These are phyloP conservation scores for Ormyrus pomaceus DNA, from an alignment of 2,888 invertebrate species.

Conservation along the genomic window DNA sequence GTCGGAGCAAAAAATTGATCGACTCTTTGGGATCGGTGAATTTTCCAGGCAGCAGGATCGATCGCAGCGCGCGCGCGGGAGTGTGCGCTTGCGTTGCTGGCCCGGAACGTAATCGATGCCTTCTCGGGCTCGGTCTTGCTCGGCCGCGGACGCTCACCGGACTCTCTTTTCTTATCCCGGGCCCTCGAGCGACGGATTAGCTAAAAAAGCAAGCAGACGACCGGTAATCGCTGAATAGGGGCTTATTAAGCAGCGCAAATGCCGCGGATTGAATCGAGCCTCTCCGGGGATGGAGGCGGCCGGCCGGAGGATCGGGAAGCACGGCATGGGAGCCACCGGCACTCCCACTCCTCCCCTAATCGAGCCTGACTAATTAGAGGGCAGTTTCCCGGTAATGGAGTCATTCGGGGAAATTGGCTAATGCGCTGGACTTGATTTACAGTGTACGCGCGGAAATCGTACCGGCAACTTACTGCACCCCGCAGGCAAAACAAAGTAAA, in stretches of 20 bases:
- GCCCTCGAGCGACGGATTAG: slow-evolving; percentile 9
- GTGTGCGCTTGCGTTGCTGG: neutral
- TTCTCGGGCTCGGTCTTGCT: neutral
- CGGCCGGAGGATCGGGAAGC: slow-evolving; percentile 59
- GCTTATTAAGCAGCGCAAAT: slow-evolving; percentile 54
- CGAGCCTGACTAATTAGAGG: slow-evolving; percentile 73
- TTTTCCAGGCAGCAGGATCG: slow-evolving; percentile 18
- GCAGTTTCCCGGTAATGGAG: slow-evolving; percentile 71
- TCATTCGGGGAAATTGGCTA: slow-evolving; percentile 68
- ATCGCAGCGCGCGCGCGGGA: neutral
- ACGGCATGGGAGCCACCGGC: slow-evolving; percentile 55
- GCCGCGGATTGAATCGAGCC: slow-evolving; percentile 50
- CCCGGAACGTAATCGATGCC: slow-evolving; percentile 47
- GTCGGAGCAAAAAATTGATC: too few relatives aligned
- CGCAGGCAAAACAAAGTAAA: neutral
- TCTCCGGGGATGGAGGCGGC: slow-evolving; percentile 45
- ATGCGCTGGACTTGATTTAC: slow-evolving; percentile 69
- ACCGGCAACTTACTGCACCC: neutral
- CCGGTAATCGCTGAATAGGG: slow-evolving; percentile 54
- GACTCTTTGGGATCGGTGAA: neutral
- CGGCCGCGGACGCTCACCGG: neutral
- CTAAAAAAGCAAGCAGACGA: slow-evolving; percentile 45
- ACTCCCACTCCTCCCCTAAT: slow-evolving; percentile 63
- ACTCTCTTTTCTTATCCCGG: slow-evolving; percentile 14
- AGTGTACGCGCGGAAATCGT: slow-evolving; percentile 59